Conservation (phyloP, 2,888 invertebrate genomes). For the Julus scandinavius region DNA sequence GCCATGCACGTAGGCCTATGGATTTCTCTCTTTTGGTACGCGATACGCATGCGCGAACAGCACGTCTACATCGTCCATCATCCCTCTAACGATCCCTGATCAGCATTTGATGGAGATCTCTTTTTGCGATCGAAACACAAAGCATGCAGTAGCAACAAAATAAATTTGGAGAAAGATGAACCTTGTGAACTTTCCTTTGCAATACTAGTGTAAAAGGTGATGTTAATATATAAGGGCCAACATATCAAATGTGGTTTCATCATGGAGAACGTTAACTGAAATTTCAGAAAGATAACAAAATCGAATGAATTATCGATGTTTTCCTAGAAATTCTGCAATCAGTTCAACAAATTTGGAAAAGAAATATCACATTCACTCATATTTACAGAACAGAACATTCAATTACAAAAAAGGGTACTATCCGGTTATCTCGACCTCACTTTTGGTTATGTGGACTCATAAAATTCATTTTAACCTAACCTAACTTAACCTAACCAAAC, state of each 20-base stretch:
- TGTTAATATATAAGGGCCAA: not conserved
- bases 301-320: too few species aligned
- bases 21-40: not conserved
- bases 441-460: too few species aligned
- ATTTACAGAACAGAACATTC: too few species aligned
- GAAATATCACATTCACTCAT: too few species aligned
- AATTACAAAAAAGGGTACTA: too few species aligned
- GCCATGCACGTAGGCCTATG: not conserved
- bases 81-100: not conserved
- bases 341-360: too few species aligned
- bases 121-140: not conserved
- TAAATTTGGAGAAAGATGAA: not conserved
- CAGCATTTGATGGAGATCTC: not conserved
- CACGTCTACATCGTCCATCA: not conserved
- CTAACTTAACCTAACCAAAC: too few species aligned
- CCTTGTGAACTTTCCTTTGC: not conserved
- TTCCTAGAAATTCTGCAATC: too few species aligned
- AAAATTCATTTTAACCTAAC: too few species aligned
- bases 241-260: not conserved
- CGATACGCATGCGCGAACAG: not conserved
- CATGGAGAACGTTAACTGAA: too few species aligned
- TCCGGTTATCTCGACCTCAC: too few species aligned
- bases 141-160: not conserved
- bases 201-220: not conserved
- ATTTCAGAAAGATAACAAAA: too few species aligned